Evolutionary conservation across 2,797 vertebrate genomes (phyloP).

Genomic region (Phylloscopus collybita): DNA sequence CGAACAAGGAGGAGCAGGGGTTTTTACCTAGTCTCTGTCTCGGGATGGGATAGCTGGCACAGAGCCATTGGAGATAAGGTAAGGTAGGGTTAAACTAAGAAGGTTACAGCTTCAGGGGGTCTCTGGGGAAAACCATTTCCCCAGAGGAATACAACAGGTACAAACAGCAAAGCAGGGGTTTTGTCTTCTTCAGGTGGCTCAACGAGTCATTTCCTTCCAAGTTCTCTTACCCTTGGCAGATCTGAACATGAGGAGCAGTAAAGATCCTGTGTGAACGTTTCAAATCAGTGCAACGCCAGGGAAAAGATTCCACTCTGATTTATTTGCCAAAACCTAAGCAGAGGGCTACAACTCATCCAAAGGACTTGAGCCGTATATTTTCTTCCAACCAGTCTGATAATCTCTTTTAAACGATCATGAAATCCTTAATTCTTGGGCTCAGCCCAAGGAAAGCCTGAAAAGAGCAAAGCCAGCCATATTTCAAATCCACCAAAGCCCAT

Average conservation of each 20-base stretch:
- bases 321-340: neutral
- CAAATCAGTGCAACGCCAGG: neutral
- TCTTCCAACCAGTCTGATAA: neutral
- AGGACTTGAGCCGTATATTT: neutral
- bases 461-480: neutral
- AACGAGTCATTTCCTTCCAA: neutral
- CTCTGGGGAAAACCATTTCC: no score
- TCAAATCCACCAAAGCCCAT: neutral
- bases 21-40: no score
- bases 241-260: fast-evolving
- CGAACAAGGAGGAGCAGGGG: no score
- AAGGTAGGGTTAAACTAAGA: no score
- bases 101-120: no score
- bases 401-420: conserved; percentile 4
- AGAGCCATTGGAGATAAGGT: no score
- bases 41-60: no score
- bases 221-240: neutral
- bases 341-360: neutral
- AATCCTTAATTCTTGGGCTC: conserved; percentile 16
- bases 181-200: neutral
- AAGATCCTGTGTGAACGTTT: neutral
- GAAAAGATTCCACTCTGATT: neutral
- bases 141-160: no score
- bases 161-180: neutral
- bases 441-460: conserved; percentile 4